phyloP scores from a whole-genome alignment of 2,797 vertebrate genomes.

The Carcharodon carcharias region DNA sequence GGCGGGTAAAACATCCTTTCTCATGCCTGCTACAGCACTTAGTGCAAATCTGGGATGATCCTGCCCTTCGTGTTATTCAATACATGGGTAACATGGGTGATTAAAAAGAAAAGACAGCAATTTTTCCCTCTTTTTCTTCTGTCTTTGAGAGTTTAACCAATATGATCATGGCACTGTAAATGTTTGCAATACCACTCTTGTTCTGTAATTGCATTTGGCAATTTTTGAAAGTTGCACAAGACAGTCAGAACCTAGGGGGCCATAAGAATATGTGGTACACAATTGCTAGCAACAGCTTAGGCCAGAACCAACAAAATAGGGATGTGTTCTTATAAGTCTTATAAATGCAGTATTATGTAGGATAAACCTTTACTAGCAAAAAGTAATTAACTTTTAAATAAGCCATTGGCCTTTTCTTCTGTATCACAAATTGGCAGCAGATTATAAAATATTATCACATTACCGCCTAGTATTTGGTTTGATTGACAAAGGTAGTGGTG shows the following conservation, averaged over 20 bases:
- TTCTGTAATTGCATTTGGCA: background rate
- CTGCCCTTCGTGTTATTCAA: background rate
- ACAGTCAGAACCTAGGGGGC: too few relatives aligned
- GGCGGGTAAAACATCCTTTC: too few relatives aligned
- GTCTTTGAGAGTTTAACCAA: background rate
- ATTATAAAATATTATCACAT: background rate
- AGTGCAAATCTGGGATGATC: too few relatives aligned
- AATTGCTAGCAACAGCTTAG: background rate
- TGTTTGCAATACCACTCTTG: background rate
- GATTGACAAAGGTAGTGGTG: background rate
- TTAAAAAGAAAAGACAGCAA: background rate
- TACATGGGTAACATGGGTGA: background rate
- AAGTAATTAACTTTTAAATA: conserved; percentile 9
- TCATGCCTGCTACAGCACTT: too few relatives aligned
- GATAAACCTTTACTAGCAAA: background rate
- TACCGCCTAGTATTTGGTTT: background rate
- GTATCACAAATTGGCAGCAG: background rate
- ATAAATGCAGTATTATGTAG: background rate
- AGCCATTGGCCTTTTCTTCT: background rate
- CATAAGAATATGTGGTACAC: background rate
- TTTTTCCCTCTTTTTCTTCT: background rate
- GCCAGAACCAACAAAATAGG: background rate
- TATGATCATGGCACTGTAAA: background rate
- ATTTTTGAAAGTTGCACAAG: background rate
- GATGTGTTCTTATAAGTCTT: background rate